Conservation (phyloP, 2,113 vertebrate genomes). For the Microtus richardsoni region DNA sequence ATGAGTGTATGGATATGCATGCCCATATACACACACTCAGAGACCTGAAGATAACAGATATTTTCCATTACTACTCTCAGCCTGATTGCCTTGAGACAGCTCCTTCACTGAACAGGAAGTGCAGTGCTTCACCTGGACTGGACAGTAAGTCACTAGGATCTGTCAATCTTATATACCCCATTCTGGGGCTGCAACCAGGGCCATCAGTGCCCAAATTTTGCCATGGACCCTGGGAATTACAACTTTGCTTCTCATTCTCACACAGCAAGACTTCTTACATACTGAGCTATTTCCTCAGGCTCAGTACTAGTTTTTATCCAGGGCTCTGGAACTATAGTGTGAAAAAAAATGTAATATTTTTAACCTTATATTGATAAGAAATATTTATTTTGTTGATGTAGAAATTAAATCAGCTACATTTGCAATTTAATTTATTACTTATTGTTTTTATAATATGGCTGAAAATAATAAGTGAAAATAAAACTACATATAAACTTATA, state of each 20-base stretch:
- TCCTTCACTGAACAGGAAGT: background rate
- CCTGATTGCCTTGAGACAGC: background rate
- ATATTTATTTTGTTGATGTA: background rate
- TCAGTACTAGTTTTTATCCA: background rate
- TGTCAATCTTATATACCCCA: too few species aligned
- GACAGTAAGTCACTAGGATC: background rate
- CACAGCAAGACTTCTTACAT: background rate
- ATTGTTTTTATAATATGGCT: conserved; percentile 19
- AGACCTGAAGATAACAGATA: background rate
- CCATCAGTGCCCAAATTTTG: background rate
- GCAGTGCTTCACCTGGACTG: background rate
- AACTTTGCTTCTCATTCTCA: background rate
- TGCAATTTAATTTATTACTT: background rate
- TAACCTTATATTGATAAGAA: conserved; percentile 21
- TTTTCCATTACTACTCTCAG: background rate
- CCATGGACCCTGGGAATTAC: background rate
- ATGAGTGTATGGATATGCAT: background rate
- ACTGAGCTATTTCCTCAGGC: background rate
- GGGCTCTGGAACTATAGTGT: background rate
- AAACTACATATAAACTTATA: background rate
- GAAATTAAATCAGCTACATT: background rate
- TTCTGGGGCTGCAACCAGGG: background rate
- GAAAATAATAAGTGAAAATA: background rate
- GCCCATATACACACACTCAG: background rate
- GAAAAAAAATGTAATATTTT: background rate